Evolutionary conservation across 2,797 vertebrate genomes (phyloP).

Genomic region (Pogonophryne albipinna): DNA sequence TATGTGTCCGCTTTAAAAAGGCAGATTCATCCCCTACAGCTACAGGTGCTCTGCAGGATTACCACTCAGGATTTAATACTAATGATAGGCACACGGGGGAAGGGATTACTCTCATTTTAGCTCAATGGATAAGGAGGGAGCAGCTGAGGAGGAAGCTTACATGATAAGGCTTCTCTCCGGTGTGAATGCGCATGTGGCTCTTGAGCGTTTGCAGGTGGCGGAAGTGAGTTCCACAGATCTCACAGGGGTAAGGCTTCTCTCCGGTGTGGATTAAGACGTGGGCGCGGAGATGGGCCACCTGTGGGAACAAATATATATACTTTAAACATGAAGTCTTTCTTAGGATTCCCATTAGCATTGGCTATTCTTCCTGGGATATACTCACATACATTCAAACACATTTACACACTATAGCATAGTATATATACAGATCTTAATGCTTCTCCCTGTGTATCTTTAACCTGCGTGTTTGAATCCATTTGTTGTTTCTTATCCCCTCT

Average conservation of each 20-base stretch:
- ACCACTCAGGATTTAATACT: conserved; percentile 43
- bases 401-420: too few relatives aligned
- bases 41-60: conserved; percentile 34
- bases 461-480: too few relatives aligned
- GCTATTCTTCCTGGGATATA: too few relatives aligned
- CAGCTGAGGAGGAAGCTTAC: conserved; percentile 79
- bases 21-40: neutral
- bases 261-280: conserved; percentile 97
- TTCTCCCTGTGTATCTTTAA: too few relatives aligned
- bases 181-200: conserved; percentile 98
- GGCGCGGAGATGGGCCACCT: conserved; percentile 95
- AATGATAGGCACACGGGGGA: conserved; percentile 51
- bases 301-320: neutral
- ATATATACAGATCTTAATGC: too few relatives aligned
- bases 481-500: too few relatives aligned
- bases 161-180: conserved; percentile 98
- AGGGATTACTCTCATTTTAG: conserved; percentile 56
- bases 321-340: neutral
- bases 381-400: neutral
- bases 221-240: conserved; percentile 96
- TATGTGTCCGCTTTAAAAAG: too few relatives aligned
- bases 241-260: conserved; percentile 97
- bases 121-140: conserved; percentile 29
- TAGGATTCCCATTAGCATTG: too few relatives aligned
- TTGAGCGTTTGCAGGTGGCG: conserved; percentile 98